Conservation (phyloP, 2,113 vertebrate species). For the Macquaria australasica region DNA sequence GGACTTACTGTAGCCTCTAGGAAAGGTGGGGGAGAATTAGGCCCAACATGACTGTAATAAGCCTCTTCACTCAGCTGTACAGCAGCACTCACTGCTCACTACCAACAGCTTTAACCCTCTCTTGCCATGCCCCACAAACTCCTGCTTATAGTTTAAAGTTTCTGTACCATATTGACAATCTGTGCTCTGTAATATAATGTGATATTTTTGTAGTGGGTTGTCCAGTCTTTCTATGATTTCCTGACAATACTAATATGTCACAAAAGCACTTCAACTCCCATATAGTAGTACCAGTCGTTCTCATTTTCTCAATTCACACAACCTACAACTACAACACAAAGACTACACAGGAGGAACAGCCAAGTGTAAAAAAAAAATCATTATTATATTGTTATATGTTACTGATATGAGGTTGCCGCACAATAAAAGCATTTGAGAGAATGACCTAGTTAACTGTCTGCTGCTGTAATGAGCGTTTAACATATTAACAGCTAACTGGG, state of each 20-base stretch:
- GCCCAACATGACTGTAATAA: conserved; percentile 29
- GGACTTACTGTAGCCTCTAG: conserved; percentile 2
- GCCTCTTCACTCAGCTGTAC: conserved; percentile 22
- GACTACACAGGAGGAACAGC: neutral
- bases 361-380: neutral
- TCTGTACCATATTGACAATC: neutral
- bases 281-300: neutral
- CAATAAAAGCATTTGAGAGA: neutral
- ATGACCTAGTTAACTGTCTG: conserved; percentile 13
- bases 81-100: conserved; percentile 15
- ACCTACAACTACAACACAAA: neutral
- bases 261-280: neutral
- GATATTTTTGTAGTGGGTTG: neutral
- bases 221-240: neutral
- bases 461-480: conserved; percentile 21
- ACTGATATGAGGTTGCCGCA: neutral
- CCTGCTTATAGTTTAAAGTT: neutral
- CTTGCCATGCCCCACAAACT: conserved; percentile 7
- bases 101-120: conserved; percentile 17
- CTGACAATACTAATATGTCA: neutral
- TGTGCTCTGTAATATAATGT: neutral
- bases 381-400: neutral
- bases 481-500: conserved; percentile 37
- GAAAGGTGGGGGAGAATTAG: conserved; percentile 27
- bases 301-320: neutral